Evolutionary conservation across 2,113 vertebrate species (phyloP), one percentile per base, ranked within the genome.

Genomic region (Tonatia bakeri): DNA sequence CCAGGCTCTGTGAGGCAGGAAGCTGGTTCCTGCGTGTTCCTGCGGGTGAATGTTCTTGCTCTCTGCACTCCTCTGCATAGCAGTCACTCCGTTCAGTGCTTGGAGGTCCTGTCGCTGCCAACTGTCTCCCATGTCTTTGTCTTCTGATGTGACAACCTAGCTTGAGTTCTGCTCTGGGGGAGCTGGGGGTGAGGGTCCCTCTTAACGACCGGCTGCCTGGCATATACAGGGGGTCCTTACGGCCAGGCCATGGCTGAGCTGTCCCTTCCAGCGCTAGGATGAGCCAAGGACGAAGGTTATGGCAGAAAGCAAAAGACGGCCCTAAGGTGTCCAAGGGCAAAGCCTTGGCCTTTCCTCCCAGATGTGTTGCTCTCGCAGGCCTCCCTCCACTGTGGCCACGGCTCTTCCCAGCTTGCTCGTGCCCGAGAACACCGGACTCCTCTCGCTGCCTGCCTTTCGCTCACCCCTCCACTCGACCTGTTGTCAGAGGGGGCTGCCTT

Each of bases 321-420:
- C 28, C 26, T 0, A 19, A 15, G 4, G 14, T 28, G 28, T 43
- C 47, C 12, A 12, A 26, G 14, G 3, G 14, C 26, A 24, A n/a
- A 33, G 31, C 28, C n/a, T 52, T 1, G 14, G n/a, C 56, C 16
- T 14, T 59, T 20, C n/a, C 59, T 3, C 6, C 38, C 19, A 31
- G 31, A n/a, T 73, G 4, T 9, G 5, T 47, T 11, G 10, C 52
- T 40, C 1, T 15, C 7, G 5, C 0, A 1, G 22, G 50, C 4
- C 19, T 31, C 7, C 9, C 50, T 59, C 20, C 8, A 8, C 65
- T 8, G n/a, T 5, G 47, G 40, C 4, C 38, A 5, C 3, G 16
- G 2, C 12, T 2, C 14, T 47, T 65, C 67, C 45, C 19, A 28
- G 28, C 17, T 24, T 7, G 15, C 31, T 52, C 31, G 28, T 2